Base-by-base conservation (phyloP, 1,140 invertebrate species). In the Bathynomus jamesi region DNA sequence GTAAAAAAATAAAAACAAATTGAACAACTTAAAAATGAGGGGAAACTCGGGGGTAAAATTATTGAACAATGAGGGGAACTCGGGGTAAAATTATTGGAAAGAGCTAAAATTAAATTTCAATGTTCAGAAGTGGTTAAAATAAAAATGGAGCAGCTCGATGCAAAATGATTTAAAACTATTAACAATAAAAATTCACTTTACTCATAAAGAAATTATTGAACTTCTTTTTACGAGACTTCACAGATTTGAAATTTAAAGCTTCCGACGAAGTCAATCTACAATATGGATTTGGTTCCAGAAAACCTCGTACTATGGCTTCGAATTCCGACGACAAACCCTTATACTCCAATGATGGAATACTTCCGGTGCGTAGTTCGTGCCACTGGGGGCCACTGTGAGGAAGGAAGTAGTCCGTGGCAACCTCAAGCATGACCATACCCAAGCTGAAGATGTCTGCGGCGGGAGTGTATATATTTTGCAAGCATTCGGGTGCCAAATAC, bases 401-500 rank as follows among this genome's bases (percentile, higher is more conserved):
- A 53, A 92, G 81, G 74, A 90, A 87, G 65, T 91, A 82, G 81
- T 90, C 88, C 78, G 85, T 86, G 2, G 88, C 86, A 46, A 92
- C 77, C 80, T 92, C 90, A 30, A 92, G 79, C 71, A 91, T 85
- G 13, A 88, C 87, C 73, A 92, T 87, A 5, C 91, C 91, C 24
- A 92, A 79, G 79, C 88, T 89, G 78, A 87, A 89, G 71, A 87
- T 85, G 78, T 87, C 87, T 17, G 85, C 87, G 30, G 84, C 84
- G 74, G 83, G 83, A 3, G 73, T 69, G 69, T 73, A 78, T 32
- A 67, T 27, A n/a, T 69, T 87, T 73, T 87, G 82, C 78, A 92
- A 81, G 0, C 91, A 81, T 83, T 92, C 90, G 24, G 87, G 86
- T 0, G 90, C 89, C 70, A 92, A 81, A 80, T 92, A 92, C 71